These are phyloP conservation scores for Drosophila kohkoa DNA, from an alignment of 1,140 invertebrate species.

Conservation along the genomic window DNA sequence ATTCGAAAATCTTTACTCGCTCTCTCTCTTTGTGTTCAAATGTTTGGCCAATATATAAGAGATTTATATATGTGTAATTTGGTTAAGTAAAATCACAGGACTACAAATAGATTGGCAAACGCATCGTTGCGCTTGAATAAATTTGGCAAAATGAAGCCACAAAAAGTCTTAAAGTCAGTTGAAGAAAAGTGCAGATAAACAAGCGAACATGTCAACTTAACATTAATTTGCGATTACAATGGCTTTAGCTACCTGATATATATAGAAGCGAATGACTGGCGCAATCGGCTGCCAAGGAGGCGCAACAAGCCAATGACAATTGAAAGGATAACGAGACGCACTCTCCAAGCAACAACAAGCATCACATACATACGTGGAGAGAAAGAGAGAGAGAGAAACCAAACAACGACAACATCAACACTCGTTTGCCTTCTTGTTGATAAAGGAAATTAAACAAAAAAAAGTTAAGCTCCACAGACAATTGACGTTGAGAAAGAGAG, in stretches of 20 bases:
- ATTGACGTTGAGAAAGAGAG: slow-evolving; percentile 51
- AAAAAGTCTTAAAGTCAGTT: not conserved
- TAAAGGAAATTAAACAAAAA: slow-evolving; percentile 79
- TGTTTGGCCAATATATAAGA: not conserved
- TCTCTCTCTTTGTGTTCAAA: slow-evolving; percentile 3
- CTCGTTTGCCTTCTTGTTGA: slow-evolving; percentile 60
- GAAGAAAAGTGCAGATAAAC: slow-evolving; percentile 5
- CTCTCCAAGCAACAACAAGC: slow-evolving; percentile 17
- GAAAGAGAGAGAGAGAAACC: not conserved
- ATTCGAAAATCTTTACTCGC: slow-evolving; percentile 21
- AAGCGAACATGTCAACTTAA: slow-evolving; percentile 62
- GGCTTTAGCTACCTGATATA: slow-evolving; percentile 43
- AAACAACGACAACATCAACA: slow-evolving; percentile 24
- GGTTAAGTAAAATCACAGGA: slow-evolving; percentile 64
- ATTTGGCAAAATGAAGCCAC: slow-evolving; percentile 30
- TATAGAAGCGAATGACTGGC: not conserved
- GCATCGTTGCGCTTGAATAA: slow-evolving; percentile 36
- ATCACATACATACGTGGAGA: not conserved
- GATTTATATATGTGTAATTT: slow-evolving; percentile 48
- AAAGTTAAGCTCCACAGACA: slow-evolving; percentile 76
- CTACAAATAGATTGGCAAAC: slow-evolving; percentile 40
- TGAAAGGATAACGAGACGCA: slow-evolving; percentile 69
- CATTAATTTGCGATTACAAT: slow-evolving; percentile 67
- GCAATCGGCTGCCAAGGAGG: slow-evolving; percentile 28
- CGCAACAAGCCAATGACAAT: slow-evolving; percentile 79